Base-by-base conservation (phyloP, 2,888 invertebrate genomes). In the Tenthredo notha region DNA sequence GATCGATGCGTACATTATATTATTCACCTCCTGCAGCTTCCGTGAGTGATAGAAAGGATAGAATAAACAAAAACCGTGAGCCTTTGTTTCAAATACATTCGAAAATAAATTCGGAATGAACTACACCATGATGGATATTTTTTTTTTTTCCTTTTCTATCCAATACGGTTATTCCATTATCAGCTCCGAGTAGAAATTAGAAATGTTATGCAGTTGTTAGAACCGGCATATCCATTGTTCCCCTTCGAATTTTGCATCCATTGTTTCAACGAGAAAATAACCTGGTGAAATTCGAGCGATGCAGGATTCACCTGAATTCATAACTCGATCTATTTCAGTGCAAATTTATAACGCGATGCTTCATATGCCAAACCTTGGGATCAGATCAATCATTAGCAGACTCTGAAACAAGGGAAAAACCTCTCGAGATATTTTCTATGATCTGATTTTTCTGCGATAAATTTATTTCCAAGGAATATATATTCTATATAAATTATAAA, bases 261-360 rank as follows among this genome's bases (percentile, higher is more conserved):
- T 77, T 77, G 47, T 77, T 77, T 77, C 1, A 74, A 74, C 75
- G 47, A 50, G 50, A 50, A 54, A 50, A 77, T 47, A 77, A 77
- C 75, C 15, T 25, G 54, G 54, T 29, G 75, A 77, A 43, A 43
- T 21, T 25, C 43, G 43, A 74, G 72, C 43, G 25, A 43, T 40
- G 72, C 40, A 74, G 40, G 50, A 77, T 54, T 47, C 50, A 77
- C 50, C 29, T 29, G 72, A 29, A 74, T 74, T 37, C n/a, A 40
- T 37, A 74, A 43, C 72, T 40, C 40, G 21, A 74, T 74, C 40
- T 74, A 74, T 43, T 74, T 74, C 72, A 43, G 43, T 74, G 72
- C 72, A 74, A 74, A 74, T 74, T 74, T 43, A 43, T 74, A 21
- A 74, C 40, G 40, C 21, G 43, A 74, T 74, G 72, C 21, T 25